Evolutionary conservation across 1,140 invertebrate species (phyloP).

Genomic region (Hypothenemus hampei): DNA sequence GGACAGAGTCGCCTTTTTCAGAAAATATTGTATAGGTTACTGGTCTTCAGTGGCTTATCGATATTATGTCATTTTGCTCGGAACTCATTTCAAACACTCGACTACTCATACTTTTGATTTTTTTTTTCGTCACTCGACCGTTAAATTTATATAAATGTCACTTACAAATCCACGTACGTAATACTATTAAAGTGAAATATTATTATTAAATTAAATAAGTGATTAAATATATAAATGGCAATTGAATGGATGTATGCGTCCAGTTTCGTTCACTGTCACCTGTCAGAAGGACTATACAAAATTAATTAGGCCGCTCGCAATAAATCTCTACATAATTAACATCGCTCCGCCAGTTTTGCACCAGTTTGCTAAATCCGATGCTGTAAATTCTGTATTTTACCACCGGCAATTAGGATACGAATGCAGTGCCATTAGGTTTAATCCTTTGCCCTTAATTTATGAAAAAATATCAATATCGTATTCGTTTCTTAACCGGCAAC

Average conservation of each 20-base stretch:
- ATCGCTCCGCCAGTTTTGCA: slow-evolving; percentile 14
- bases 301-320: slow-evolving; percentile 14
- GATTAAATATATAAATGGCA: neutral
- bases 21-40: slow-evolving; percentile 23
- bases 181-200: too few species aligned
- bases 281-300: slow-evolving; percentile 17
- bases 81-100: neutral
- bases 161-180: too few species aligned
- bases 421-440: too few species aligned
- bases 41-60: slow-evolving; percentile 15
- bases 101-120: neutral
- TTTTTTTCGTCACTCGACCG: too few species aligned
- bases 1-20: slow-evolving; percentile 9
- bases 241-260: slow-evolving; percentile 8
- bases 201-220: too few species aligned
- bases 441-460: too few species aligned
- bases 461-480: too few species aligned
- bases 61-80: slow-evolving; percentile 17
- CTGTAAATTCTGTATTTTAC: slow-evolving; percentile 11
- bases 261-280: slow-evolving; percentile 11
- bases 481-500: too few species aligned
- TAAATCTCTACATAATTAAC: slow-evolving; percentile 21
- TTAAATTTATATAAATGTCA: too few species aligned
- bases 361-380: slow-evolving; percentile 16
- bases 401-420: too few species aligned